phyloP scores from a whole-genome alignment of 2,797 vertebrate species.

The Peromyscus nudipes region DNA sequence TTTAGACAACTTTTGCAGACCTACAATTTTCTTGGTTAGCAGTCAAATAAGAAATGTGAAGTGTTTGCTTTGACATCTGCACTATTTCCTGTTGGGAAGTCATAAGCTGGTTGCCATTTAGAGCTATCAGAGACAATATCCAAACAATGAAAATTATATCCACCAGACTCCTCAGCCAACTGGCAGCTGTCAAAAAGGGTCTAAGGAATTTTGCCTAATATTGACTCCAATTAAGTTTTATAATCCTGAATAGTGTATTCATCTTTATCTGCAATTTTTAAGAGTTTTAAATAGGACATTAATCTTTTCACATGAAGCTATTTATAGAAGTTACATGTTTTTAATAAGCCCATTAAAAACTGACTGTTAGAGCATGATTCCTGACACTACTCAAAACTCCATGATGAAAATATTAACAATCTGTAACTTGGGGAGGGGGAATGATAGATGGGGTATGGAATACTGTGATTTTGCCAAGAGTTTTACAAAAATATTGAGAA shows the following conservation, averaged over 20 bases:
- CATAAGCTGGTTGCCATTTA: neutral
- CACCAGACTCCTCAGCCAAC: neutral
- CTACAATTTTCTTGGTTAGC: conserved; percentile 11
- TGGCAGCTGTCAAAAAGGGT: conserved; percentile 27
- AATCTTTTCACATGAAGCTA: conserved; percentile 35
- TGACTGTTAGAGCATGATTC: neutral
- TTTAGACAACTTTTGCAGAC: conserved; percentile 60
- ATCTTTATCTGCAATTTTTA: conserved; percentile 30
- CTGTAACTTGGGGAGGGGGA: neutral
- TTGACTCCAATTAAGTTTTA: conserved; percentile 63
- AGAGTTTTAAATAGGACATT: conserved; percentile 47
- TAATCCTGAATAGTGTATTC: conserved; percentile 60
- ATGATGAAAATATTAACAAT: neutral
- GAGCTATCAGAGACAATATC: neutral
- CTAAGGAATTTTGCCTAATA: conserved; percentile 6
- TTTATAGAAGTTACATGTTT: neutral
- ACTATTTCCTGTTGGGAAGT: conserved; percentile 56
- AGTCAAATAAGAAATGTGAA: neutral
- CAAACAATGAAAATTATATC: conserved; percentile 38
- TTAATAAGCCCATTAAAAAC: conserved; percentile 22
- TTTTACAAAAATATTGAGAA: neutral
- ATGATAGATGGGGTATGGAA: neutral
- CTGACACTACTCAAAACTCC: neutral
- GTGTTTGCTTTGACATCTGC: conserved; percentile 44
- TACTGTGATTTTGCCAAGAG: conserved; percentile 34